Evolutionary conservation across 1,140 invertebrate genomes (phyloP).

Genomic region (Centruroides sculpturatus): DNA sequence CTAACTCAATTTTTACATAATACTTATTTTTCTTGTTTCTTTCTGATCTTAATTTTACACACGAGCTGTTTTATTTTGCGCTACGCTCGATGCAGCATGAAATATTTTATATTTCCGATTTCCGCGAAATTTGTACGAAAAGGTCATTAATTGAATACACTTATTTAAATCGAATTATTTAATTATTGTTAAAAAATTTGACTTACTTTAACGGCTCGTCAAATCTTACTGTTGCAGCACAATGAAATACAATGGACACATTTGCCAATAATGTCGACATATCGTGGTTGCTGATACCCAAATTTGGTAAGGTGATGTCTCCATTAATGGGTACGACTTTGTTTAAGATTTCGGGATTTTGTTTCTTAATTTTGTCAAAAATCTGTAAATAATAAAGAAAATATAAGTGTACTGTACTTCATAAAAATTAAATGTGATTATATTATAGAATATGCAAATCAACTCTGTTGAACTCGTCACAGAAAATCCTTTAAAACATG

Average conservation of each 20-base stretch:
- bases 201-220: slow-evolving; percentile 32
- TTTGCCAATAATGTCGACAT: slow-evolving; percentile 42
- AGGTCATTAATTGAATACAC: background rate
- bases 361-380: background rate
- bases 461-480: too few relatives aligned
- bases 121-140: background rate
- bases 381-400: slow-evolving; percentile 1
- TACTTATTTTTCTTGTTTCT: too few relatives aligned
- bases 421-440: too few relatives aligned
- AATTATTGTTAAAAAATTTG: slow-evolving; percentile 1
- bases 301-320: slow-evolving; percentile 72
- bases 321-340: slow-evolving; percentile 79
- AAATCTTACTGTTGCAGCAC: slow-evolving; percentile 35
- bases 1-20: too few relatives aligned
- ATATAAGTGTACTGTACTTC: too few relatives aligned
- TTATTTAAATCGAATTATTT: background rate
- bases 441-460: too few relatives aligned
- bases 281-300: slow-evolving; percentile 72
- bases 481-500: too few relatives aligned
- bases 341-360: slow-evolving; percentile 2
- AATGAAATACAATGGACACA: slow-evolving; percentile 34
- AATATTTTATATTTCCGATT: background rate
- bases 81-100: background rate
- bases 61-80: too few relatives aligned
- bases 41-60: too few relatives aligned